Evolutionary conservation across 2,113 vertebrate species (phyloP).

Genomic region (Aegotheles bennettii): DNA sequence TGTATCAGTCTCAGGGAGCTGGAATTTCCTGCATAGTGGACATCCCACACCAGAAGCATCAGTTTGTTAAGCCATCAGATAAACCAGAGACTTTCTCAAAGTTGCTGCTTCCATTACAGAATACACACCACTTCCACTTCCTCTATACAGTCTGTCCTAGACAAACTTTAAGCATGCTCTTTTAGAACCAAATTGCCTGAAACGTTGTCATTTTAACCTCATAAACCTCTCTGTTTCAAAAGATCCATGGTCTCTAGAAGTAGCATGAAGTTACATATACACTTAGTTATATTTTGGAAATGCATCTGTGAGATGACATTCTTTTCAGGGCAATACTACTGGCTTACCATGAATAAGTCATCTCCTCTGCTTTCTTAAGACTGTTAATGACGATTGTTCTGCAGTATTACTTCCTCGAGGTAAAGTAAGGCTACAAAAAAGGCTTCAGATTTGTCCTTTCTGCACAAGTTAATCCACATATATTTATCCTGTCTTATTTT

Average conservation of each 20-base stretch:
- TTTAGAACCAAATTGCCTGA: neutral
- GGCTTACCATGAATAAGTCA: neutral
- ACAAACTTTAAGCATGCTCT: neutral
- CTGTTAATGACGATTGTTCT: neutral
- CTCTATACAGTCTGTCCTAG: neutral
- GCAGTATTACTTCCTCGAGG: neutral
- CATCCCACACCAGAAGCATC: conserved; percentile 35
- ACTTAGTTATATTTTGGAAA: neutral
- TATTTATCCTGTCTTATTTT: neutral
- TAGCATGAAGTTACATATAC: neutral
- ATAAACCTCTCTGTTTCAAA: neutral
- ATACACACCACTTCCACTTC: neutral
- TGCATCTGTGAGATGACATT: neutral
- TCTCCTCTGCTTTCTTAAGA: neutral
- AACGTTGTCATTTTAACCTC: neutral
- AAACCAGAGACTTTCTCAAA: conserved; percentile 1
- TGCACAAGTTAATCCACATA: neutral
- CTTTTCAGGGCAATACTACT: neutral
- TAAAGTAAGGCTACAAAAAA: neutral
- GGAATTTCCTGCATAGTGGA: conserved; percentile 71
- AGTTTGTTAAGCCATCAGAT: conserved; percentile 22
- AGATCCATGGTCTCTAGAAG: neutral
- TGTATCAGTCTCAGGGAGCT: conserved; percentile 38
- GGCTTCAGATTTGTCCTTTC: neutral
- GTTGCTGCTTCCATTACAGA: neutral